Percentiles rank a stretch among this genome's conserved stretches.
phyloP scores from a whole-genome alignment of 2,797 vertebrate genomes.

The Poecile montanus region DNA sequence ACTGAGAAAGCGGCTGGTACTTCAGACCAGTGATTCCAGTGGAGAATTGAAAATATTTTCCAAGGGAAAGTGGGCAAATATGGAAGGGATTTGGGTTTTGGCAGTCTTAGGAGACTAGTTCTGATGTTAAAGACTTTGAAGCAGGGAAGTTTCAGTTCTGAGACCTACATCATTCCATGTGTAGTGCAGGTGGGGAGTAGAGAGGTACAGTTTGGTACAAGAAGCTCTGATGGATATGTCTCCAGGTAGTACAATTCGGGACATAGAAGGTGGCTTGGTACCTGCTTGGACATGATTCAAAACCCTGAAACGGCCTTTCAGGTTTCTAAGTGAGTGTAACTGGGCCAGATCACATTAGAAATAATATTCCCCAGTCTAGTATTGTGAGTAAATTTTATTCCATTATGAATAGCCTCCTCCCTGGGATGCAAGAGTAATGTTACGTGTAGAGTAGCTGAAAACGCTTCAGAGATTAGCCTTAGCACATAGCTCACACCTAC shows the following conservation, averaged over 20 bases:
- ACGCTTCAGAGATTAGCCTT: constrained; percentile 54
- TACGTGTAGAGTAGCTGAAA: constrained; percentile 26
- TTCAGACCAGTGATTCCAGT: background rate
- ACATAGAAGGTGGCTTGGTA: background rate
- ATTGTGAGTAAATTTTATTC: constrained; percentile 55
- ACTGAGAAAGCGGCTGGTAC: background rate
- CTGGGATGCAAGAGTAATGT: constrained; percentile 11
- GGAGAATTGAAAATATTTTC: background rate
- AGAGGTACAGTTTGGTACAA: background rate
- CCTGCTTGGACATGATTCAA: constrained; percentile 24
- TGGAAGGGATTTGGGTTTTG: background rate
- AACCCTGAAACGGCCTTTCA: constrained; percentile 35
- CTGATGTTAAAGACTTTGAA: background rate
- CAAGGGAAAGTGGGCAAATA: background rate
- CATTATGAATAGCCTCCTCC: constrained; percentile 42
- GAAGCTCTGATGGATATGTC: background rate
- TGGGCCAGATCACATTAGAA: constrained; percentile 6
- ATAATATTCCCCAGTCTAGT: constrained; percentile 30
- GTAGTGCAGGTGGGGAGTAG: background rate
- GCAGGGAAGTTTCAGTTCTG: background rate
- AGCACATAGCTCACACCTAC: constrained; percentile 49
- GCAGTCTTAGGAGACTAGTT: background rate
- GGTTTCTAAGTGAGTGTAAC: constrained; percentile 48
- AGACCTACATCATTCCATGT: rapidly evolving
- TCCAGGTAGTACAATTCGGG: background rate